These are phyloP conservation scores for Ridgeia piscesae DNA, from an alignment of 1,140 invertebrate genomes.

Conservation along the genomic window DNA sequence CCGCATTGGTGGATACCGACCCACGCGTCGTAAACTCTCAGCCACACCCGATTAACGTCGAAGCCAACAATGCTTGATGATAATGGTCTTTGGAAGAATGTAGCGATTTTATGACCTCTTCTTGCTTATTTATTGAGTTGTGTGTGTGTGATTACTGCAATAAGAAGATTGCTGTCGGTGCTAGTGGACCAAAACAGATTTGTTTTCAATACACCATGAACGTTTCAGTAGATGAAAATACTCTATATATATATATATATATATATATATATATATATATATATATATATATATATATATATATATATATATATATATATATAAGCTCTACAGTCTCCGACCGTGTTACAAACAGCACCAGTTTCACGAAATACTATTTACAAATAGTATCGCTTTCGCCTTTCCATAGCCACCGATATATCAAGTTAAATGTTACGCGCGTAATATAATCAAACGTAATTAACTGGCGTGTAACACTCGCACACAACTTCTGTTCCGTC, in stretches of 20 bases:
- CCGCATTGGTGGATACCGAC: not conserved
- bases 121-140: not conserved
- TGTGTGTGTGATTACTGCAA: not conserved
- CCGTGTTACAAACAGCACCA: not conserved
- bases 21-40: too few species aligned
- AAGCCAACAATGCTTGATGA: not conserved
- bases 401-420: not conserved
- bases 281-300: too few species aligned
- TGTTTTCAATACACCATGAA: not conserved
- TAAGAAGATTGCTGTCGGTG: not conserved
- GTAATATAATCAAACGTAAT: not conserved
- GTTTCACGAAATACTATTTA: not conserved
- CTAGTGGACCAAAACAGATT: not conserved
- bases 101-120: not conserved
- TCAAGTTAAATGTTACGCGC: not conserved
- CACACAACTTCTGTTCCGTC: not conserved
- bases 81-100: not conserved
- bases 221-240: too few species aligned
- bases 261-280: too few species aligned
- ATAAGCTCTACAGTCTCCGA: not conserved
- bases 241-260: too few species aligned
- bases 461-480: not conserved
- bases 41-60: too few species aligned
- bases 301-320: too few species aligned
- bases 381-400: not conserved